These are phyloP conservation scores for Encarsia formosa DNA, from an alignment of 2,888 invertebrate species.

Conservation along the genomic window DNA sequence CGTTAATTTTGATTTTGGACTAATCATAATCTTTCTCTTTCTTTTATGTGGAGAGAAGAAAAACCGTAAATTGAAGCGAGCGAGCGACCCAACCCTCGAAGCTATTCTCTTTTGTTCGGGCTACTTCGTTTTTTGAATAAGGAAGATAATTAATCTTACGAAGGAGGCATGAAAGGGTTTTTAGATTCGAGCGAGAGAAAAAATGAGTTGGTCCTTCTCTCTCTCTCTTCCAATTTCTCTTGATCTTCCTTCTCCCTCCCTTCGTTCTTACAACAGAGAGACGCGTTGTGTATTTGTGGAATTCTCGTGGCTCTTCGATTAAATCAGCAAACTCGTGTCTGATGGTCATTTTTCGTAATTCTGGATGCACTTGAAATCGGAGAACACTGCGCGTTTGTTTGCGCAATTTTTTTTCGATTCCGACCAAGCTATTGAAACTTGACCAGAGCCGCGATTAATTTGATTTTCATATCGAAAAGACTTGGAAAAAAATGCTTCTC, in stretches of 20 bases:
- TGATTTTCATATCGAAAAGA: too few relatives aligned
- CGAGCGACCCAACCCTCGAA: slow-evolving; percentile 9
- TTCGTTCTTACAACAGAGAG: slow-evolving; percentile 10
- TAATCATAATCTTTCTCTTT: too few relatives aligned
- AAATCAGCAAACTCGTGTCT: slow-evolving; percentile 7
- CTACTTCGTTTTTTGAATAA: slow-evolving; percentile 49
- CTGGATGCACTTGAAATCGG: slow-evolving; percentile 8
- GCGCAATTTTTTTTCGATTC: too few relatives aligned
- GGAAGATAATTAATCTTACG: slow-evolving; percentile 50
- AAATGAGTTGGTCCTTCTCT: slow-evolving; percentile 45
- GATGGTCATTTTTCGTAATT: slow-evolving; percentile 12
- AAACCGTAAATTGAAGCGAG: slow-evolving; percentile 3
- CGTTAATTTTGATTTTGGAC: too few relatives aligned
- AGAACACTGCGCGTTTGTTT: background rate
- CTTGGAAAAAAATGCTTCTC: too few relatives aligned
- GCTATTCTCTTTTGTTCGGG: slow-evolving; percentile 36
- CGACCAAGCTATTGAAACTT: too few relatives aligned
- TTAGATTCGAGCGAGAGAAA: slow-evolving; percentile 49
- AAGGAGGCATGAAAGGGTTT: slow-evolving; percentile 49
- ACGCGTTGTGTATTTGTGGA: slow-evolving; percentile 11
- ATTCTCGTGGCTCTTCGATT: slow-evolving; percentile 9
- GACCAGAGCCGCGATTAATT: too few relatives aligned
- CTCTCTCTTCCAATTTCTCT: slow-evolving; percentile 6
- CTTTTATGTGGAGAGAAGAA: background rate
- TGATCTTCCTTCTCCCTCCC: slow-evolving; percentile 4